These are phyloP conservation scores for Oxycera nigricornis DNA, from an alignment of 2,888 invertebrate genomes.

Conservation along the genomic window DNA sequence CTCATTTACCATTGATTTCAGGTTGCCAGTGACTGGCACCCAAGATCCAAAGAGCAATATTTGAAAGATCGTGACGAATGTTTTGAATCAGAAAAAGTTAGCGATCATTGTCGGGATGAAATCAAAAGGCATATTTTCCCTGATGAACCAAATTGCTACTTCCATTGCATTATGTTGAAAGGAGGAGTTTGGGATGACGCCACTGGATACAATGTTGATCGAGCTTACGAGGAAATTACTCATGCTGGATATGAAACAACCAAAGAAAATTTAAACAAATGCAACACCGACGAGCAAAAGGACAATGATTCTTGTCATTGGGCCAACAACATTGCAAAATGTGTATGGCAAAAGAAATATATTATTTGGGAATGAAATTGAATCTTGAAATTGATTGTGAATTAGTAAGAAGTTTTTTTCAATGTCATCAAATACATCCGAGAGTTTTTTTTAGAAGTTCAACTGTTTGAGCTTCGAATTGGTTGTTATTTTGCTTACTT, in stretches of 20 bases:
- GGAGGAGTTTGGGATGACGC: neutral
- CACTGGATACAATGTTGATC: neutral
- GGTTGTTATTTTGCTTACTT: too few species aligned
- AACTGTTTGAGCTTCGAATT: too few species aligned
- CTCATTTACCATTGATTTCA: neutral
- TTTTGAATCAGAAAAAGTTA: neutral
- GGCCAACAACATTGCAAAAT: neutral
- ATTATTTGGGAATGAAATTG: neutral
- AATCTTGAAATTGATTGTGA: too few species aligned
- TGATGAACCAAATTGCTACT: neutral
- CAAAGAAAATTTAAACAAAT: neutral
- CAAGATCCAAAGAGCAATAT: neutral
- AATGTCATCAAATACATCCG: too few species aligned
- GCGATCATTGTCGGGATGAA: neutral
- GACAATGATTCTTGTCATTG: slow-evolving; percentile 19
- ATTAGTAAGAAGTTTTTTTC: too few species aligned
- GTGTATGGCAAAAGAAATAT: neutral
- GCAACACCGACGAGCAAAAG: neutral
- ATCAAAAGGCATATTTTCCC: neutral
- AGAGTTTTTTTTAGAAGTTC: too few species aligned
- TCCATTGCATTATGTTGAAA: neutral
- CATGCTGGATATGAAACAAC: neutral
- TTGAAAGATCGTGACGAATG: neutral
- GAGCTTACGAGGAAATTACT: neutral
- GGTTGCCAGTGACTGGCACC: neutral